These are phyloP conservation scores for Elanoides forficatus DNA, from an alignment of 2,113 vertebrate genomes.

Conservation along the genomic window DNA sequence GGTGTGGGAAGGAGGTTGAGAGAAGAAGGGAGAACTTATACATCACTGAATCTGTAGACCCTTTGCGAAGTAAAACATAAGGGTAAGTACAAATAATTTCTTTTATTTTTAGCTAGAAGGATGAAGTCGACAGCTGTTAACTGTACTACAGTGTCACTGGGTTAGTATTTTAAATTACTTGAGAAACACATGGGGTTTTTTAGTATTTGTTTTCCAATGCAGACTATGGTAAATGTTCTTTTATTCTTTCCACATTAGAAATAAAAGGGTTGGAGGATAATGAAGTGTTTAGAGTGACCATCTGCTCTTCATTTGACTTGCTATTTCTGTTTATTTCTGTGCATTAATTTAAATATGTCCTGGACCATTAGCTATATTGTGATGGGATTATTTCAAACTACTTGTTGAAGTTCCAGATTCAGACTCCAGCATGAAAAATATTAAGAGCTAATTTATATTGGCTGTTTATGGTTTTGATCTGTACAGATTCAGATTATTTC, in stretches of 20 bases:
- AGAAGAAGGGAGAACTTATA: neutral
- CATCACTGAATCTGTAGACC: neutral
- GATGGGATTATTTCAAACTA: conserved; percentile 16
- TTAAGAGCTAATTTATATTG: neutral
- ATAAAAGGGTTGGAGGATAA: neutral
- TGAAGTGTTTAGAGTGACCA: conserved; percentile 37
- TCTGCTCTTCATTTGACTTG: conserved; percentile 48
- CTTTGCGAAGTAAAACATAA: neutral
- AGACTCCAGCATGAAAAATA: neutral
- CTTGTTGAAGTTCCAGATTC: neutral
- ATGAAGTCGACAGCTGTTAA: neutral
- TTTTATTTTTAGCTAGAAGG: neutral
- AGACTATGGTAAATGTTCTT: neutral
- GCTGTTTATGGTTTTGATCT: neutral
- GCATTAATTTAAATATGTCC: neutral
- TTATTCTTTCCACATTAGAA: neutral
- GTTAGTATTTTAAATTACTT: neutral
- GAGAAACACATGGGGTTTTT: neutral
- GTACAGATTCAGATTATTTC: neutral
- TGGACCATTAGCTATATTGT: conserved; percentile 9
- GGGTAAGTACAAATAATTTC: neutral
- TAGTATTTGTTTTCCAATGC: neutral
- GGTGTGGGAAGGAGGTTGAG: neutral
- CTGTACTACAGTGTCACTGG: neutral
- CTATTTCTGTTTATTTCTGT: conserved; percentile 7